Evolutionary conservation across 2,888 invertebrate species (phyloP).

Genomic region (Trisateles emortualis): DNA sequence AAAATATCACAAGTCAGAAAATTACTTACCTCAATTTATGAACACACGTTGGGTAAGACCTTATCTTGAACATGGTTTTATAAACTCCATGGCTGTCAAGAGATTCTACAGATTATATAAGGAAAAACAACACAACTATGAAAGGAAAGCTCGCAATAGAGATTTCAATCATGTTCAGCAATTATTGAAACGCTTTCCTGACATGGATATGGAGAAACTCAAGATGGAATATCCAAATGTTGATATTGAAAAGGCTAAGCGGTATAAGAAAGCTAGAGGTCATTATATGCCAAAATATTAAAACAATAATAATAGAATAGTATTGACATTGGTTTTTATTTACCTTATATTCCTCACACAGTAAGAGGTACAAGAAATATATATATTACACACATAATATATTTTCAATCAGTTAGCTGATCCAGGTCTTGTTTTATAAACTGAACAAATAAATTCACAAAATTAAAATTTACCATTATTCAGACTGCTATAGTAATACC

Average conservation of each 20-base stretch:
- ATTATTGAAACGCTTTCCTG: slow-evolving; percentile 91
- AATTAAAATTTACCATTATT: too few relatives aligned
- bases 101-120: slow-evolving; percentile 86
- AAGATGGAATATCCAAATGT: slow-evolving; percentile 92
- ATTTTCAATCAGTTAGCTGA: too few relatives aligned
- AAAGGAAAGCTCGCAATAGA: slow-evolving; percentile 87
- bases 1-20: slow-evolving; percentile 87
- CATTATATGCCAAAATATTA: slow-evolving; percentile 86
- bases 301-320: slow-evolving; percentile 29
- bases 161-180: slow-evolving; percentile 90
- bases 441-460: too few relatives aligned
- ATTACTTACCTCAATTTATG: slow-evolving; percentile 89
- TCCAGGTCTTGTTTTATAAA: too few relatives aligned
- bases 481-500: too few relatives aligned
- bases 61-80: slow-evolving; percentile 83
- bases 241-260: slow-evolving; percentile 89
- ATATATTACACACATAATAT: too few relatives aligned
- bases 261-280: slow-evolving; percentile 86
- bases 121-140: slow-evolving; percentile 88
- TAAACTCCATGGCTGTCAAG: slow-evolving; percentile 87
- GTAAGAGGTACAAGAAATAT: slow-evolving; percentile 1
- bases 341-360: slow-evolving; percentile 10
- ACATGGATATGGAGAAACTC: slow-evolving; percentile 90
- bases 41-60: slow-evolving; percentile 89
- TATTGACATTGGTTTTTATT: slow-evolving; percentile 17